A percentile compares a stretch with the other conserved stretches of the same genome.
Evolutionary conservation across 2,888 invertebrate genomes (phyloP).

Genomic region (Pseudanteris insignis): DNA sequence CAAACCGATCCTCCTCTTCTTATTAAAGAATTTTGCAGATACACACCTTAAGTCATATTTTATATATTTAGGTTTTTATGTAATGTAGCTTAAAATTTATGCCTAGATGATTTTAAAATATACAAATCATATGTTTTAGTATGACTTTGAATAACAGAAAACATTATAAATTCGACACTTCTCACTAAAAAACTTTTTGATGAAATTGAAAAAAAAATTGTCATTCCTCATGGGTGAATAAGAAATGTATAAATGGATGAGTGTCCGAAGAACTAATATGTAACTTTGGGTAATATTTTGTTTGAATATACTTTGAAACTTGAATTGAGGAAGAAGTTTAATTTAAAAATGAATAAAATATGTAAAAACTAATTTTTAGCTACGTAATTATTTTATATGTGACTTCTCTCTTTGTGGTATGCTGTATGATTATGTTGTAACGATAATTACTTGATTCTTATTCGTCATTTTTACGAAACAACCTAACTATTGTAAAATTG

Average conservation of each 20-base stretch:
- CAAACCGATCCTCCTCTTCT: conserved; percentile 19
- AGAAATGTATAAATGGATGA: conserved; percentile 41
- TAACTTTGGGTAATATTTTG: conserved; percentile 39
- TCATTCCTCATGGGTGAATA: conserved; percentile 46
- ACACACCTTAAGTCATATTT: conserved; percentile 44
- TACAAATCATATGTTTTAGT: conserved; percentile 12
- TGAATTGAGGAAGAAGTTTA: conserved; percentile 40
- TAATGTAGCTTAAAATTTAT: conserved; percentile 40
- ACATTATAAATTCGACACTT: too few relatives aligned
- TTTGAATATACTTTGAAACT: conserved; percentile 30
- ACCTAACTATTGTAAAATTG: conserved; percentile 28
- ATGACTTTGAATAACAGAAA: too few relatives aligned
- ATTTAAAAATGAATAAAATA: conserved; percentile 15
- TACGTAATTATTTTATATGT: conserved; percentile 31
- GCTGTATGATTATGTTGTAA: conserved; percentile 36
- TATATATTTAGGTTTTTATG: conserved; percentile 41
- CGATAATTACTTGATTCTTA: conserved; percentile 31
- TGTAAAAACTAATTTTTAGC: conserved; percentile 31
- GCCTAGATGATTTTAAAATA: conserved; percentile 14
- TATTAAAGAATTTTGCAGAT: conserved; percentile 25
- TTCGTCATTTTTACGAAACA: conserved; percentile 4
- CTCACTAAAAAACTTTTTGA: too few relatives aligned
- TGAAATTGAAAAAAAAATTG: conserved; percentile 30
- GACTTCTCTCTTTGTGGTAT: conserved; percentile 29
- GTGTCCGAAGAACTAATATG: conserved; percentile 36